Evolutionary conservation across 1,140 invertebrate genomes (phyloP).

Genomic region (Drosophila sucinea): DNA sequence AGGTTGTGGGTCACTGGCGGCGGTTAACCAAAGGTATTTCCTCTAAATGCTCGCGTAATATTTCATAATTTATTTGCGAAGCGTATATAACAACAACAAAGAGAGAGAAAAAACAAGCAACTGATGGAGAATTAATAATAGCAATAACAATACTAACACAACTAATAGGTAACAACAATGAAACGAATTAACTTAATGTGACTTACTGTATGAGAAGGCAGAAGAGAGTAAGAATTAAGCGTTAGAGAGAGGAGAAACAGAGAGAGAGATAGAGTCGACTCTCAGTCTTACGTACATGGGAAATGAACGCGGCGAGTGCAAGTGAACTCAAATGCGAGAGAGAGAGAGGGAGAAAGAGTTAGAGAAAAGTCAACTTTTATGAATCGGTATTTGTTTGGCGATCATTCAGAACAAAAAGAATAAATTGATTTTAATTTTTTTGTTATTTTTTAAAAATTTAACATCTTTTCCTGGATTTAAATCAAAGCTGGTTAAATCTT

Average conservation of each 20-base stretch:
- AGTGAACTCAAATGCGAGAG: conserved; percentile 44
- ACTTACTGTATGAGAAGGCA: conserved; percentile 31
- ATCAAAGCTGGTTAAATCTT: no score
- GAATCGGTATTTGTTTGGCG: no score
- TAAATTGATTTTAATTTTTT: no score
- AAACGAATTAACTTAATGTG: conserved; percentile 52
- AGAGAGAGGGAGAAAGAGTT: conserved; percentile 31
- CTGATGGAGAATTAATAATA: conserved; percentile 55
- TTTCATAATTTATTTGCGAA: conserved; percentile 71
- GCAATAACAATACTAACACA: conserved; percentile 34
- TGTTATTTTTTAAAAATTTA: no score
- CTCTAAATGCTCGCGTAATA: conserved; percentile 41
- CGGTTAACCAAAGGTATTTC: conserved; percentile 21
- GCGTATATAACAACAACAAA: conserved; percentile 44
- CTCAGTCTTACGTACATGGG: not conserved
- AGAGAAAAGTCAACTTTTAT: not conserved
- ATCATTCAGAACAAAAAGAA: not conserved
- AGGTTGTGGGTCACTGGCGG: conserved; percentile 12
- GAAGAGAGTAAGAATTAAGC: not conserved
- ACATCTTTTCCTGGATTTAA: no score
- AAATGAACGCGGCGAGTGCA: not conserved
- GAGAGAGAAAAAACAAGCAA: conserved; percentile 15
- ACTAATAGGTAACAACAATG: conserved; percentile 38
- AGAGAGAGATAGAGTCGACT: conserved; percentile 17
- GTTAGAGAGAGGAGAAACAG: not conserved